These are phyloP conservation scores for Trypoxylus dichotomus DNA, from an alignment of 1,140 invertebrate genomes.

Conservation along the genomic window DNA sequence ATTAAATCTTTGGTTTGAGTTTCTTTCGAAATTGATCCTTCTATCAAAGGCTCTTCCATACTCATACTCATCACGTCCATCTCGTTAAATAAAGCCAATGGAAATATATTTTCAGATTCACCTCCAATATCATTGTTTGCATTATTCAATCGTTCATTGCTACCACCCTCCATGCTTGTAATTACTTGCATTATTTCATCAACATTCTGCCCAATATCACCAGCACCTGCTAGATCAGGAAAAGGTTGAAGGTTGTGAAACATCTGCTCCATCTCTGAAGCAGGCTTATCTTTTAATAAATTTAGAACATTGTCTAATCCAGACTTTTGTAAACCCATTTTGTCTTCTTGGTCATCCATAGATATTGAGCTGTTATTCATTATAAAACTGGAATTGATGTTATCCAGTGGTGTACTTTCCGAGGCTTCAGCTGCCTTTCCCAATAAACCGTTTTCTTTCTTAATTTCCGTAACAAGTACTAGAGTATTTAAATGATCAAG, in stretches of 20 bases:
- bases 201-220: slow-evolving; percentile 61
- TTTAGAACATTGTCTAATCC: slow-evolving; percentile 42
- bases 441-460: slow-evolving; percentile 33
- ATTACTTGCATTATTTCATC: slow-evolving; percentile 66
- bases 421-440: slow-evolving; percentile 39
- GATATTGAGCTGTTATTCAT: slow-evolving; percentile 57
- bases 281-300: slow-evolving; percentile 42
- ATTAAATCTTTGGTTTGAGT: slow-evolving; percentile 53
- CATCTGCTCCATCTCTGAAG: slow-evolving; percentile 59
- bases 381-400: slow-evolving; percentile 37
- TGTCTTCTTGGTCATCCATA: slow-evolving; percentile 67
- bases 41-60: slow-evolving; percentile 57
- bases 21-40: slow-evolving; percentile 48
- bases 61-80: slow-evolving; percentile 62
- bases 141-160: slow-evolving; percentile 52
- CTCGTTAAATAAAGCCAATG: slow-evolving; percentile 57
- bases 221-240: slow-evolving; percentile 44
- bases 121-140: slow-evolving; percentile 51
- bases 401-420: slow-evolving; percentile 32
- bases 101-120: slow-evolving; percentile 62
- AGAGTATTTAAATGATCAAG: slow-evolving; percentile 37
- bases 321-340: slow-evolving; percentile 63
- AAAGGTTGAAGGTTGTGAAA: slow-evolving; percentile 51
- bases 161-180: slow-evolving; percentile 64
- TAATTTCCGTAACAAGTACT: slow-evolving; percentile 36